Percentiles rank a stretch among this genome's conserved stretches.
phyloP scores from a whole-genome alignment of 2,888 invertebrate genomes.

The Lepidochitona cinerea region DNA sequence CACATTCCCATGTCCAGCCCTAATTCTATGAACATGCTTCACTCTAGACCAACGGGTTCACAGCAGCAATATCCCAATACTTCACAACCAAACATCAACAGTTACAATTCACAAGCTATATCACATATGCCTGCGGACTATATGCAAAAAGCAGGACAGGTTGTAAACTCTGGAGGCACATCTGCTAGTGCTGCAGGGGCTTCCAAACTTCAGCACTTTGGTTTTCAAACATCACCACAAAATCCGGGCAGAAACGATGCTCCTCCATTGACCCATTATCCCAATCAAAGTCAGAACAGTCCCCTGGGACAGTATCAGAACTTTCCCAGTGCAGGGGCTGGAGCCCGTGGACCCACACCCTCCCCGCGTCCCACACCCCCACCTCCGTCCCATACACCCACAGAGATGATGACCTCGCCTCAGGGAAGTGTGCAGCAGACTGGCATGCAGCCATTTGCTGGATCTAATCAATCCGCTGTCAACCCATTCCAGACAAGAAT shows the following conservation, averaged over 20 bases:
- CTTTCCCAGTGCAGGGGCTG: constrained; percentile 31
- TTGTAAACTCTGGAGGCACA: neutral
- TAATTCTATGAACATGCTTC: neutral
- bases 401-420: constrained; percentile 32
- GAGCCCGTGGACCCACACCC: constrained; percentile 29
- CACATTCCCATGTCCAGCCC: constrained; percentile 7
- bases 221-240: neutral
- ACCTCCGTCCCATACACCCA: constrained; percentile 17
- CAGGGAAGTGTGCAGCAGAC: constrained; percentile 48
- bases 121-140: neutral
- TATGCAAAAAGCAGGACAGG: neutral
- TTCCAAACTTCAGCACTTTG: constrained; percentile 5
- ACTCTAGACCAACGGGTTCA: neutral
- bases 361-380: constrained; percentile 24
- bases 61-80: neutral
- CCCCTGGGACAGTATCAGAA: constrained; percentile 11
- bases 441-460: constrained; percentile 36
- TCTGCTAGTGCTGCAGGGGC: neutral
- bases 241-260: constrained; percentile 29
- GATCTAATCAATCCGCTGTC: neutral
- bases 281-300: constrained; percentile 41
- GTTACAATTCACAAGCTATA: neutral
- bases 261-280: constrained; percentile 42
- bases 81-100: neutral
- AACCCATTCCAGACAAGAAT: neutral